These are phyloP conservation scores for Pentalonia nigronervosa DNA, from an alignment of 1,140 invertebrate species.

Conservation along the genomic window DNA sequence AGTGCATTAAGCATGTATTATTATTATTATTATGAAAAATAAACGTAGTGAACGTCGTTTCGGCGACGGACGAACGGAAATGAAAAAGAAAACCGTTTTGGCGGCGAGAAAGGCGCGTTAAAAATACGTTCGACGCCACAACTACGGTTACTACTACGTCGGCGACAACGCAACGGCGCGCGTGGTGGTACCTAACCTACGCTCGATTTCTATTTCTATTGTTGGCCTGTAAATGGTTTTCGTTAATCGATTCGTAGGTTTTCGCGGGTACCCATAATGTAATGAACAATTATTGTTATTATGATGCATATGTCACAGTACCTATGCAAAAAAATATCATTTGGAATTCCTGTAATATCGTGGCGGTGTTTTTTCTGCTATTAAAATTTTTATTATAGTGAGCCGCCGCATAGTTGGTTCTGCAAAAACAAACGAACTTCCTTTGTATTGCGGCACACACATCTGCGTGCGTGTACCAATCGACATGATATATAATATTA, in stretches of 20 bases:
- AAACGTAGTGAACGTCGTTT: not conserved
- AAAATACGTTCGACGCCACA: not conserved
- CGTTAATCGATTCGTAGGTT: constrained; percentile 3
- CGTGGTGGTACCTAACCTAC: not conserved
- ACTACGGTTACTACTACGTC: not conserved
- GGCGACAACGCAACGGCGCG: no score
- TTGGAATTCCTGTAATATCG: not conserved
- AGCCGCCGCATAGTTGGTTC: not conserved
- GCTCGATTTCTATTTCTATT: not conserved
- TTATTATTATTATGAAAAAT: not conserved
- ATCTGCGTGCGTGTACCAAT: no score
- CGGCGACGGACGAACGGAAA: not conserved
- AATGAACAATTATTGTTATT: not conserved
- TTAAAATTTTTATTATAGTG: not conserved
- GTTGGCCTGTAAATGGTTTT: constrained; percentile 24
- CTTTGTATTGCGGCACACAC: not conserved
- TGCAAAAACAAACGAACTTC: not conserved
- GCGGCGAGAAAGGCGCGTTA: not conserved
- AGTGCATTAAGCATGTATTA: not conserved
- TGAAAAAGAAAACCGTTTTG: not conserved
- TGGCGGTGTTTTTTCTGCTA: not conserved
- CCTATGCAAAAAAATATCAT: not conserved
- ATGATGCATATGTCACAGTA: not conserved
- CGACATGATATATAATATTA: not conserved
- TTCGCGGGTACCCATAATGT: not conserved